Evolutionary conservation across 2,113 vertebrate genomes (phyloP).

Genomic region (Empidonax traillii): DNA sequence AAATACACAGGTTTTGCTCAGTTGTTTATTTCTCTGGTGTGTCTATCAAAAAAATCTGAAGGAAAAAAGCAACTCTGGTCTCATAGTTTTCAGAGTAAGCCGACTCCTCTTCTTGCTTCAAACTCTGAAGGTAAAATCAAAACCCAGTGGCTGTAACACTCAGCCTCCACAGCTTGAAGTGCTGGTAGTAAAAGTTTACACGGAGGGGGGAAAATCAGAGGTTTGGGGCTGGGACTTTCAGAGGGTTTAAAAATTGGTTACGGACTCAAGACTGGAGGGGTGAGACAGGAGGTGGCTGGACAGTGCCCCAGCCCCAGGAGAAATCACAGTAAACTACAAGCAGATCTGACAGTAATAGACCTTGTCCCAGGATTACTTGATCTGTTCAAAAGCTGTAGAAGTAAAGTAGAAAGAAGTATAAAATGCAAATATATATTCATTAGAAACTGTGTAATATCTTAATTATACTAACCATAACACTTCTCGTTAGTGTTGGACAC

Average conservation of each 20-base stretch:
- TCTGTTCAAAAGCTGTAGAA: background rate
- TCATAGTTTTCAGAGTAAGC: background rate
- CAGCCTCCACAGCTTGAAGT: background rate
- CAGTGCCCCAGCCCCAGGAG: rapidly evolving
- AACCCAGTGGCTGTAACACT: background rate
- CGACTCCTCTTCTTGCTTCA: background rate
- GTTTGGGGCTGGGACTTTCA: background rate
- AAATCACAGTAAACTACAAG: background rate
- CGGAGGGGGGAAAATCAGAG: background rate
- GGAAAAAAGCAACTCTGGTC: background rate
- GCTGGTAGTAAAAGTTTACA: background rate
- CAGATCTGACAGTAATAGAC: background rate
- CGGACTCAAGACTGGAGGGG: rapidly evolving
- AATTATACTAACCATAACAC: background rate
- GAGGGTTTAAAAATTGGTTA: background rate
- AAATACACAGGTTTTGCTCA: background rate
- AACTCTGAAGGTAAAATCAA: background rate
- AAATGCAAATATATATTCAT: background rate
- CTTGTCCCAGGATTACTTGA: background rate
- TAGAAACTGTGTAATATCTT: background rate
- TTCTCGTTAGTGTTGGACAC: background rate
- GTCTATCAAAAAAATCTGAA: background rate
- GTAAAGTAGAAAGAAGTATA: background rate
- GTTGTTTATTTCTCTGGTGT: background rate
- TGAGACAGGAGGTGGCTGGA: background rate